A percentile compares a stretch with the other conserved stretches of the same genome.
Conservation (phyloP, 1,140 invertebrate species). For the Cyphomyrmex costatus region DNA sequence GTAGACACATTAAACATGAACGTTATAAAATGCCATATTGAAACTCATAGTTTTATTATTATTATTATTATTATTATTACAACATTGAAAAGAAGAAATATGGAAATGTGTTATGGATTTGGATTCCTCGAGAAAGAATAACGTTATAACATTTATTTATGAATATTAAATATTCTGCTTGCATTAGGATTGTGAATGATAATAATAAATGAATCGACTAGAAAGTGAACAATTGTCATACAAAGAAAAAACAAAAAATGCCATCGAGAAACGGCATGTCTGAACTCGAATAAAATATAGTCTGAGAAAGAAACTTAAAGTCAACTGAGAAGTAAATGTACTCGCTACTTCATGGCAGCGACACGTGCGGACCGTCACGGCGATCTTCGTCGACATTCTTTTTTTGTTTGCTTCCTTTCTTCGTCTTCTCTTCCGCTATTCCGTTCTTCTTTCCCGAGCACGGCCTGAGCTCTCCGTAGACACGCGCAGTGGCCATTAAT, state of each 20-base stretch:
- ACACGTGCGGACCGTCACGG: slow-evolving; percentile 72
- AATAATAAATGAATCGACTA: slow-evolving; percentile 2
- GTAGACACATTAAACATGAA: neutral
- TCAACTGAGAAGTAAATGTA: slow-evolving; percentile 64
- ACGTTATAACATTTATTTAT: neutral
- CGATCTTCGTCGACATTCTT: slow-evolving; percentile 5
- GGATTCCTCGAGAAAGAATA: neutral
- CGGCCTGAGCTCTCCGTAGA: slow-evolving; percentile 53
- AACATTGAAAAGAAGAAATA: neutral
- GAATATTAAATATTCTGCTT: neutral
- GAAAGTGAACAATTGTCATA: slow-evolving; percentile 5
- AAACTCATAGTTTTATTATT: neutral
- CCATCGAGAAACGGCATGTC: neutral
- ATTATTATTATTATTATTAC: neutral
- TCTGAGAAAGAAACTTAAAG: slow-evolving; percentile 14
- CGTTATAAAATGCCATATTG: neutral
- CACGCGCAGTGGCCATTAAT: slow-evolving; percentile 69
- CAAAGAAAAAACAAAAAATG: neutral
- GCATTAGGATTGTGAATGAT: neutral
- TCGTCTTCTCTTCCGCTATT: slow-evolving; percentile 21
- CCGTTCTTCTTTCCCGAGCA: slow-evolving; percentile 21
- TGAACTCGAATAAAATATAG: slow-evolving; percentile 39
- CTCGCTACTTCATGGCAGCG: slow-evolving; percentile 61
- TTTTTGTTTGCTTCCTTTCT: slow-evolving; percentile 29
- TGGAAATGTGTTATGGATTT: neutral